Evolutionary conservation across 2,888 invertebrate genomes (phyloP).

Genomic region (Aleiodes alternator): DNA sequence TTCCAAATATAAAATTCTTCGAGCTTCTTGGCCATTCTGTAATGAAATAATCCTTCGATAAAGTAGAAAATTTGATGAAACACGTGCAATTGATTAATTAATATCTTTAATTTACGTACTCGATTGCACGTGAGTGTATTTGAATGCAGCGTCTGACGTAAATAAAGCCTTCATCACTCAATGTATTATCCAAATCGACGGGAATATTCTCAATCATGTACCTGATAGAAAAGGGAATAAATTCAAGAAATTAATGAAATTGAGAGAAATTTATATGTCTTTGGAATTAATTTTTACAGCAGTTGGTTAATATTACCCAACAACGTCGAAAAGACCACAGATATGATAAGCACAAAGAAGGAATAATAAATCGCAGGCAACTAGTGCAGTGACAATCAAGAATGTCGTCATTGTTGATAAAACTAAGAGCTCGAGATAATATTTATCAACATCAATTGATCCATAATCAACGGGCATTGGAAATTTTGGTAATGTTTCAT

Average conservation of each 20-base stretch:
- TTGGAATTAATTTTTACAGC: no score
- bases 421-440: background rate
- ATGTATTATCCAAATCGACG: no score
- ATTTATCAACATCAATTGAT: slow-evolving; percentile 2
- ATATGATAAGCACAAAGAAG: slow-evolving; percentile 9
- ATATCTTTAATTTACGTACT: no score
- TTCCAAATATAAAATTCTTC: slow-evolving; percentile 8
- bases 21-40: slow-evolving; percentile 2
- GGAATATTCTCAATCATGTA: no score
- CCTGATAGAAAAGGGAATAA: no score
- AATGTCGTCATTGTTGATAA: background rate
- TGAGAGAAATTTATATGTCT: no score
- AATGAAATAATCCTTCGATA: background rate
- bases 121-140: no score
- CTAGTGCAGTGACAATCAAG: background rate
- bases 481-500: slow-evolving; percentile 2
- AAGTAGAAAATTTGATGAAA: no score
- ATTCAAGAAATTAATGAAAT: no score
- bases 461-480: slow-evolving; percentile 20
- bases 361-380: slow-evolving; percentile 7
- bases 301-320: background rate
- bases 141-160: no score
- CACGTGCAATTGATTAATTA: no score
- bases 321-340: background rate
- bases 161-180: no score